Conservation (phyloP, 2,797 vertebrate genomes). For the Danio albolineatus region DNA sequence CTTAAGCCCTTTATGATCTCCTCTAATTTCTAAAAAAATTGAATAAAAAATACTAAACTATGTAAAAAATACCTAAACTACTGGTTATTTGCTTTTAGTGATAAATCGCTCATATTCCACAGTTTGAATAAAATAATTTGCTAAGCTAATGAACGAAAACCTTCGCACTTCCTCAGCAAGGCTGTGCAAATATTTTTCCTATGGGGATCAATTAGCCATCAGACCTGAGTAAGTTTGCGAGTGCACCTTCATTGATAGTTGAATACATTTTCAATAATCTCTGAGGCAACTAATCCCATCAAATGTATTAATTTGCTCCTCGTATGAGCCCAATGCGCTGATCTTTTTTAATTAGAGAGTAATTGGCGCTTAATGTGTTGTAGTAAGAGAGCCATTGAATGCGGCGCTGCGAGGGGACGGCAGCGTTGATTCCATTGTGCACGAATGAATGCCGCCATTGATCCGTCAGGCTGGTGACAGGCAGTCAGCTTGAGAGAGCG, state of each 20-base stretch:
- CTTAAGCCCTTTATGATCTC: too few relatives aligned
- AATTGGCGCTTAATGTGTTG: slow-evolving; percentile 76
- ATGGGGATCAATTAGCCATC: slow-evolving; percentile 16
- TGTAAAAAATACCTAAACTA: too few relatives aligned
- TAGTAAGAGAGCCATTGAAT: slow-evolving; percentile 65
- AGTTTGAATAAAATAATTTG: too few relatives aligned
- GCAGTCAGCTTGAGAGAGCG: slow-evolving; percentile 58
- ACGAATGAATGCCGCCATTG: slow-evolving; percentile 70
- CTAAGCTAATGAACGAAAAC: too few relatives aligned
- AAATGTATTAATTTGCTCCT: slow-evolving; percentile 70
- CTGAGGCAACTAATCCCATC: slow-evolving; percentile 66
- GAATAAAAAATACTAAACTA: too few relatives aligned
- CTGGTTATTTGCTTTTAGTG: too few relatives aligned
- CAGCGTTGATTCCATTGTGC: slow-evolving; percentile 68
- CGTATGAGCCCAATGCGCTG: slow-evolving; percentile 61
- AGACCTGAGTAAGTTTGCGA: neutral
- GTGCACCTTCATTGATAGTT: slow-evolving; percentile 58
- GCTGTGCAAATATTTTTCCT: slow-evolving; percentile 5
- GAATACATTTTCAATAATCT: slow-evolving; percentile 65
- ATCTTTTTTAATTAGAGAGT: slow-evolving; percentile 76
- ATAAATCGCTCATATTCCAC: too few relatives aligned
- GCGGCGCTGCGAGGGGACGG: slow-evolving; percentile 61
- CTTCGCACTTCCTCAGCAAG: neutral
- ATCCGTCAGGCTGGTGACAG: slow-evolving; percentile 67
- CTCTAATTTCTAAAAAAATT: too few relatives aligned